Evolutionary conservation across 2,888 invertebrate genomes (phyloP), one percentile per base, ranked within the genome.

Genomic region (Reticulitermes lucifugus): DNA sequence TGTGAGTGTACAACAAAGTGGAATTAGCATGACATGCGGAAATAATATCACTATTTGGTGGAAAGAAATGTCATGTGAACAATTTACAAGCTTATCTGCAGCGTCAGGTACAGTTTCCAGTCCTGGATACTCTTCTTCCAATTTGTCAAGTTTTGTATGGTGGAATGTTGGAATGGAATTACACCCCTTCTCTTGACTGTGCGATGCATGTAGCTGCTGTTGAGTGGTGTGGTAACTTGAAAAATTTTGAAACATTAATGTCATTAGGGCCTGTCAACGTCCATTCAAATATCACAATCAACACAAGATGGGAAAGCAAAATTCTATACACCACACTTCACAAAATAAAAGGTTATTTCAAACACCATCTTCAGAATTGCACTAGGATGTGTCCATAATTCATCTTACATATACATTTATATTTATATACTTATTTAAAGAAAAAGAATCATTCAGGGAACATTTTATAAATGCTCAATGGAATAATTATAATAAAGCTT

Each of bases 311-410:
- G 25, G 25, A 65, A 65, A 2, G 51, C 51, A 9, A 65, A 65
- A 65, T 65, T 65, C 65, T 65, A n/a, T 65, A 65, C 25, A 59
- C 25, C 29, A 77, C 65, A 85, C 60, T 29, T 65, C 14, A 55
- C 46, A 85, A 80, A 71, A 65, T 51, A 91, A 90, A 90, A 85
- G 83, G 60, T 86, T 85, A 75, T 86, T 71, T 84, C 80, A 77
- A 85, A 83, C 51, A 79, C 77, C 85, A 73, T 84, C 77, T 83
- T 83, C 83, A 84, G 83, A 86, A 87, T 87, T 87, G 87, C 87
- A 87, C 86, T 85, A 83, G 75, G 41, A 81, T 84, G 77, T 85
- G 85, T 86, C 84, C 85, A 83, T 79, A 77, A 73, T 80, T 83
- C 85, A 86, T 71, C 81, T 84, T 83, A 65, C 79, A 79, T 83